These are phyloP conservation scores for Okapia johnstoni DNA, from an alignment of 2,113 vertebrate genomes.

Conservation along the genomic window DNA sequence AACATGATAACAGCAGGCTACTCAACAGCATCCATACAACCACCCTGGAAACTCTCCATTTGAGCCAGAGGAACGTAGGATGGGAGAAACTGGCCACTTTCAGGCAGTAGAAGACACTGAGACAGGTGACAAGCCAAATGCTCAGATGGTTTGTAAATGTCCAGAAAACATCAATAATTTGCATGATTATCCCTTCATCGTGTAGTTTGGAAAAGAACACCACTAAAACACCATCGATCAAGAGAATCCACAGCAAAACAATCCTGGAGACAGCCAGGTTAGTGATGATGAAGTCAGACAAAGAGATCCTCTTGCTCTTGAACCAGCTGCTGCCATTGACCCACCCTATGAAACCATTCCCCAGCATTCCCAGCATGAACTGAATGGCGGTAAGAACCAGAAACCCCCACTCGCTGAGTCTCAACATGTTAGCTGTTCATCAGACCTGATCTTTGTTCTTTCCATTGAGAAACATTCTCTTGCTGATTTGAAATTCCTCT, in stretches of 20 bases:
- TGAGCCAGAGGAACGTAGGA: conserved; percentile 59
- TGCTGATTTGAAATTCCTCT: neutral
- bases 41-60: conserved; percentile 53
- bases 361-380: conserved; percentile 54
- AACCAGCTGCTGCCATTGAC: conserved; percentile 44
- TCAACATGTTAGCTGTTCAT: neutral
- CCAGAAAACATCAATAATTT: conserved; percentile 21
- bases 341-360: conserved; percentile 48
- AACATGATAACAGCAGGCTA: neutral
- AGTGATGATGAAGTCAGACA: conserved; percentile 50
- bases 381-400: neutral
- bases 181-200: neutral
- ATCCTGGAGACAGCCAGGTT: conserved; percentile 46
- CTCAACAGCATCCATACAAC: conserved; percentile 27
- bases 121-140: conserved; percentile 57
- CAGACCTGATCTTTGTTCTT: neutral
- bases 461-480: neutral
- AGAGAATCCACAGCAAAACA: conserved; percentile 31
- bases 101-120: conserved; percentile 66
- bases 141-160: conserved; percentile 44
- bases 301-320: conserved; percentile 55
- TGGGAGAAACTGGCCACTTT: conserved; percentile 62
- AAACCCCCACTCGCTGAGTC: neutral
- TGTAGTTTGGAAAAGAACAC: neutral
- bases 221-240: neutral